Conservation (phyloP, 1,140 invertebrate species). For the Ephestia elutella region DNA sequence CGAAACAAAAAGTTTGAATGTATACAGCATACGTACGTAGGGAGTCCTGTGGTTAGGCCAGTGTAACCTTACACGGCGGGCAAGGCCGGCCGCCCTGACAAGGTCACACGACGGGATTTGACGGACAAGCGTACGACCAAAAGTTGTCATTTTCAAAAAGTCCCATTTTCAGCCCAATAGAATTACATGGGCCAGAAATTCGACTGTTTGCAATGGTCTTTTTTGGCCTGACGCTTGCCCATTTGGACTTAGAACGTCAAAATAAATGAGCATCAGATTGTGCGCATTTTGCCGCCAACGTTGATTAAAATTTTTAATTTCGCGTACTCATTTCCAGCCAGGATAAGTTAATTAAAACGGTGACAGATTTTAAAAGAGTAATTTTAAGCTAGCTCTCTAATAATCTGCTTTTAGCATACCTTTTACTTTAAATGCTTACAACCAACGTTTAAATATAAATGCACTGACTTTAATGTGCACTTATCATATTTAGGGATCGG, state of each 20-base stretch:
- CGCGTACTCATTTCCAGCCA: not conserved
- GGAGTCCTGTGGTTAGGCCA: not conserved
- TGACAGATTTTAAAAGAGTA: not conserved
- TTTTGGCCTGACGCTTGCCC: no score
- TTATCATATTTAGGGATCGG: no score
- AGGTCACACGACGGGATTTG: not conserved
- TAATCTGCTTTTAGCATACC: not conserved
- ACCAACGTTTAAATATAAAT: no score
- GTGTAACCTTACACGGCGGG: not conserved
- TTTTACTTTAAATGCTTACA: not conserved
- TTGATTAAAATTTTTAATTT: not conserved
- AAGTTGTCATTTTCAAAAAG: no score
- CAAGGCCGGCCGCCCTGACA: slow-evolving; percentile 2
- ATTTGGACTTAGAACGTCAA: not conserved
- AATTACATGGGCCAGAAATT: no score
- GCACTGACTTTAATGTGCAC: not conserved
- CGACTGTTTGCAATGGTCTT: no score
- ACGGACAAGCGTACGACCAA: no score
- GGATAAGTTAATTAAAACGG: not conserved
- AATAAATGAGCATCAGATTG: not conserved
- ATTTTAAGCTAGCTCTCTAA: not conserved
- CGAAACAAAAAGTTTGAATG: no score
- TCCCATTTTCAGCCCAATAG: no score
- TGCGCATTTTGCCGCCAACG: not conserved
- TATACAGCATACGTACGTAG: not conserved